These are phyloP conservation scores for Pomatostomus ruficeps DNA, from an alignment of 2,113 vertebrate genomes.

Conservation along the genomic window DNA sequence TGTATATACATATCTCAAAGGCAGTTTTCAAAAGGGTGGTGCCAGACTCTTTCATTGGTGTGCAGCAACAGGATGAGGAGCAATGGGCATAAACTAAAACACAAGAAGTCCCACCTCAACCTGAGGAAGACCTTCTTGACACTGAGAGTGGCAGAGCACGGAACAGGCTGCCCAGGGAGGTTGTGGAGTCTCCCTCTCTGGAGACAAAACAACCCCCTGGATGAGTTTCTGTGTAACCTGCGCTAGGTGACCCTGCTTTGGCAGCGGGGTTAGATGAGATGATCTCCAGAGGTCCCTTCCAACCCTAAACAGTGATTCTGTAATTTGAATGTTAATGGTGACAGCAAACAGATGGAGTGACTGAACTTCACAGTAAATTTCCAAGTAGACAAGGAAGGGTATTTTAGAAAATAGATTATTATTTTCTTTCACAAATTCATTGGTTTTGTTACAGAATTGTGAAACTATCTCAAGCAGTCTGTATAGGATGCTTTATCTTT, in stretches of 20 bases:
- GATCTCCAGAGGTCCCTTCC: not conserved
- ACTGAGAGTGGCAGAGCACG: not conserved
- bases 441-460: not conserved
- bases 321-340: not conserved
- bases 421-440: not conserved
- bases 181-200: not conserved
- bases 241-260: not conserved
- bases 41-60: not conserved
- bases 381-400: not conserved
- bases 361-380: not conserved
- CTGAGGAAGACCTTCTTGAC: not conserved
- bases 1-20: not conserved
- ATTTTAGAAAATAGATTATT: not conserved
- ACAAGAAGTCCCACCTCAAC: not conserved
- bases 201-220: not conserved
- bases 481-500: not conserved
- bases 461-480: not conserved
- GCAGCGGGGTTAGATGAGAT: not conserved
- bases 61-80: not conserved
- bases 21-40: not conserved
- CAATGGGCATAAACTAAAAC: not conserved
- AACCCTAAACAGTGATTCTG: not conserved
- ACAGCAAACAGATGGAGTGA: not conserved
- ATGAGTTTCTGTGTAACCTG: not conserved
- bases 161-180: not conserved